A percentile compares a stretch with the other conserved stretches of the same genome.
These are phyloP conservation scores for Phaedon cochleariae DNA, from an alignment of 2,888 invertebrate genomes.

Conservation along the genomic window DNA sequence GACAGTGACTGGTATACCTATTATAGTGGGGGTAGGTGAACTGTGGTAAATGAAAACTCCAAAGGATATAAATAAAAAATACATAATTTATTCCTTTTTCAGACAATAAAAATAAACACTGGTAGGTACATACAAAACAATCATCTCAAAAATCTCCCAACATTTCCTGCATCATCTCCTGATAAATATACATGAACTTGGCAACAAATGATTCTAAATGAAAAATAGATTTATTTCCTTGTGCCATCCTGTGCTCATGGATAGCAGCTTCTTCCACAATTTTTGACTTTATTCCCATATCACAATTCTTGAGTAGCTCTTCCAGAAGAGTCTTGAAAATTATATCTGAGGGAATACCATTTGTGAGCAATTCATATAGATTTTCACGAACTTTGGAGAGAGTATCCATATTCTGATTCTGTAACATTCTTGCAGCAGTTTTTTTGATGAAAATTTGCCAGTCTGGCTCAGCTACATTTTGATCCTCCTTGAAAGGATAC, in stretches of 20 bases:
- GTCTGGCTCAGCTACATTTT: slow-evolving; percentile 87
- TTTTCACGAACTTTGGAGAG: slow-evolving; percentile 85
- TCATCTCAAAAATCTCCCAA: slow-evolving; percentile 27
- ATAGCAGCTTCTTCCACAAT: slow-evolving; percentile 86
- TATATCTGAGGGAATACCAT: slow-evolving; percentile 91
- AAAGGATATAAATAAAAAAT: too few relatives aligned
- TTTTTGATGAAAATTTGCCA: slow-evolving; percentile 91
- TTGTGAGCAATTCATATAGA: slow-evolving; percentile 91
- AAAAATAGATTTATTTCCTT: slow-evolving; percentile 94
- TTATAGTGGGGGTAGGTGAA: too few relatives aligned
- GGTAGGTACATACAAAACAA: not conserved
- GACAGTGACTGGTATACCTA: too few relatives aligned
- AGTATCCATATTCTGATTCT: slow-evolving; percentile 85
- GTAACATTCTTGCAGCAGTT: slow-evolving; percentile 71
- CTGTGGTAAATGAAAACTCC: too few relatives aligned
- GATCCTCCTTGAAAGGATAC: slow-evolving; percentile 82
- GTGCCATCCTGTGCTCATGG: slow-evolving; percentile 91
- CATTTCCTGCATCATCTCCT: slow-evolving; percentile 38
- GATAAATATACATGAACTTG: slow-evolving; percentile 79
- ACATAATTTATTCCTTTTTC: too few relatives aligned
- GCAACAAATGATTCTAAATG: slow-evolving; percentile 98
- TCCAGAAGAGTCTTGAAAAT: slow-evolving; percentile 89
- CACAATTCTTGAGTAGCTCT: slow-evolving; percentile 88
- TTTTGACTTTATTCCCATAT: slow-evolving; percentile 86
- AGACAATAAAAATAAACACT: too few relatives aligned